Base-by-base conservation (phyloP, 2,113 vertebrate genomes). In the Rhegmatorhina hoffmannsi region DNA sequence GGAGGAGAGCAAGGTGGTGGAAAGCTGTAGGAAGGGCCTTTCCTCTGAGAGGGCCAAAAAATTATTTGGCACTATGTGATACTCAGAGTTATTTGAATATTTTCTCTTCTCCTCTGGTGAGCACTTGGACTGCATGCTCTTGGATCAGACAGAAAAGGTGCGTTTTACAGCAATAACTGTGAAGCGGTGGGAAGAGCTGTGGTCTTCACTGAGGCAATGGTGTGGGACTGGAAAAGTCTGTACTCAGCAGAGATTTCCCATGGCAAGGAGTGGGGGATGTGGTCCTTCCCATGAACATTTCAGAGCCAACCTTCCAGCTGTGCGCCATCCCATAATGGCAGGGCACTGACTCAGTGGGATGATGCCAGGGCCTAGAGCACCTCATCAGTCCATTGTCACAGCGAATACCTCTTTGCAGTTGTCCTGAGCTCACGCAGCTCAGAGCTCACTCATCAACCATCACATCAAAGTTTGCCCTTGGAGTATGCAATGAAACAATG, bases 361-460 rank as follows among this genome's bases (percentile, higher is more conserved):
- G 16, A 59, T 24, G 17, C 28, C 29, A 17, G 16, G 6, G 23
- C 31, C 56, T 63, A 23, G 44, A 68, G 29, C 40, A 56, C 6
- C 11, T 24, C 8, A 1, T 6, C 31, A 55, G 15, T 34, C 13
- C 31, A 69, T n/a, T 21, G 7, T 23, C 49, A 69, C 31, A 49
- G 6, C 0, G 0, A 75, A 73, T 18, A 15, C 13, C 7, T 59
- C 52, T 49, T 11, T 2, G 6, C 33, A 72, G 13, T 16, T 40
- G 2, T 34, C 21, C 62, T 23, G 53, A 67, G 17, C 44, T 47
- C 9, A 2, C 23, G 44, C 66, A 82, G 33, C 69, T 82, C 13
- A 3, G 52, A 84, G 26, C 34, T 86, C 59, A 56, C 25, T 10
- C 25, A 40, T 1, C 0, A 1, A 90, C 34, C 53, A 69, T 4